phyloP scores from a whole-genome alignment of 2,797 vertebrate genomes.

The Lophius americanus region DNA sequence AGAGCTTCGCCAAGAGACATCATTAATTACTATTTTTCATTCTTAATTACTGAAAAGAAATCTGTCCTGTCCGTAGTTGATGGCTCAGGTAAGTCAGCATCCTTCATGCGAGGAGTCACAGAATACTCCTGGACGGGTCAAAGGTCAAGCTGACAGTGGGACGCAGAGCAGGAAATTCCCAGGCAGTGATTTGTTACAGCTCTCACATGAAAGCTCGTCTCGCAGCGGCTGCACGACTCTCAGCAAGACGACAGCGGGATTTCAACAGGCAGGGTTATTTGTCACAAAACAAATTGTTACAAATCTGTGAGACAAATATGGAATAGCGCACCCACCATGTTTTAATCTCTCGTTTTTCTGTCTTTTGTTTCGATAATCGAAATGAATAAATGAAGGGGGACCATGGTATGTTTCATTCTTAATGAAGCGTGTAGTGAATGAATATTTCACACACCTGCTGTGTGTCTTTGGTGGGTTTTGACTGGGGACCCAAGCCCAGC shows the following conservation, averaged over 20 bases:
- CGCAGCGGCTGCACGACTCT: conserved; percentile 63
- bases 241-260: conserved; percentile 72
- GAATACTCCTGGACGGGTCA: conserved; percentile 66
- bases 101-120: conserved; percentile 46
- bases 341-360: conserved; percentile 80
- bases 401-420: conserved; percentile 81
- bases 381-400: conserved; percentile 81
- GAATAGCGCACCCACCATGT: conserved; percentile 74
- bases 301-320: conserved; percentile 82
- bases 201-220: conserved; percentile 58
- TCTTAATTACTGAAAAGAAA: conserved; percentile 67
- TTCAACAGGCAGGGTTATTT: conserved; percentile 80
- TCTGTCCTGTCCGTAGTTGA: conserved; percentile 48
- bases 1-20: conserved; percentile 50
- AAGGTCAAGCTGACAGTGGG: conserved; percentile 59
- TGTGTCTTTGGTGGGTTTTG: conserved; percentile 80
- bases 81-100: conserved; percentile 48
- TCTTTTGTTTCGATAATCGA: conserved; percentile 84
- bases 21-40: conserved; percentile 64
- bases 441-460: conserved; percentile 86
- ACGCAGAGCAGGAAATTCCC: conserved; percentile 46
- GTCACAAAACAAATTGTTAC: conserved; percentile 85
- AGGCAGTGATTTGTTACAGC: conserved; percentile 72
- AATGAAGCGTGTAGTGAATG: conserved; percentile 84
- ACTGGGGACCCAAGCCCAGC: conserved; percentile 78